phyloP scores from a whole-genome alignment of 1,140 invertebrate species.

The Brachionus plicatilis region DNA sequence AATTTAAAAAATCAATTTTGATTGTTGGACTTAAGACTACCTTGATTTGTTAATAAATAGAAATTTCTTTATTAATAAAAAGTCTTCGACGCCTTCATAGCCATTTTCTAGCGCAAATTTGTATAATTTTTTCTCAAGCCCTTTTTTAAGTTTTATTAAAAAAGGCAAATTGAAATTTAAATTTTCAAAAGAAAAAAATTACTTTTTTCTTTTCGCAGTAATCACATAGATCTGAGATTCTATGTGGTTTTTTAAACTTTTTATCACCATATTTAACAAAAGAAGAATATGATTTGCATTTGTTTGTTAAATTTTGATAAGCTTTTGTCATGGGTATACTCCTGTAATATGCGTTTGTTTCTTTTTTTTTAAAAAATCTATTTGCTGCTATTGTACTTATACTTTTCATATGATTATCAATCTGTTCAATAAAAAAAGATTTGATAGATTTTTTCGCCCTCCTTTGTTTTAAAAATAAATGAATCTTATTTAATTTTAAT shows the following conservation, averaged over 20 bases:
- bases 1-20: too few relatives aligned
- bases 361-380: not conserved
- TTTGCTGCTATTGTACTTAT: not conserved
- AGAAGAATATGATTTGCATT: not conserved
- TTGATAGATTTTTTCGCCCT: not conserved
- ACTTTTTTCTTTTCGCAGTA: not conserved
- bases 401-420: not conserved
- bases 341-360: not conserved
- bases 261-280: not conserved
- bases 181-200: too few relatives aligned
- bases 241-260: not conserved
- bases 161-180: too few relatives aligned
- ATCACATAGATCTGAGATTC: not conserved
- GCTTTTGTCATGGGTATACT: not conserved
- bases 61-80: too few relatives aligned
- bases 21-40: too few relatives aligned
- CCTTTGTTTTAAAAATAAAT: not conserved
- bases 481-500: not conserved
- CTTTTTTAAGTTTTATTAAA: too few relatives aligned
- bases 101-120: too few relatives aligned
- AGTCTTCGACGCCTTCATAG: too few relatives aligned
- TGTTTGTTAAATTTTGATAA: not conserved
- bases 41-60: too few relatives aligned
- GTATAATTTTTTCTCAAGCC: too few relatives aligned
- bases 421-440: not conserved